Base-by-base conservation (phyloP, 2,888 invertebrate genomes). In the Pandemis heparana region DNA sequence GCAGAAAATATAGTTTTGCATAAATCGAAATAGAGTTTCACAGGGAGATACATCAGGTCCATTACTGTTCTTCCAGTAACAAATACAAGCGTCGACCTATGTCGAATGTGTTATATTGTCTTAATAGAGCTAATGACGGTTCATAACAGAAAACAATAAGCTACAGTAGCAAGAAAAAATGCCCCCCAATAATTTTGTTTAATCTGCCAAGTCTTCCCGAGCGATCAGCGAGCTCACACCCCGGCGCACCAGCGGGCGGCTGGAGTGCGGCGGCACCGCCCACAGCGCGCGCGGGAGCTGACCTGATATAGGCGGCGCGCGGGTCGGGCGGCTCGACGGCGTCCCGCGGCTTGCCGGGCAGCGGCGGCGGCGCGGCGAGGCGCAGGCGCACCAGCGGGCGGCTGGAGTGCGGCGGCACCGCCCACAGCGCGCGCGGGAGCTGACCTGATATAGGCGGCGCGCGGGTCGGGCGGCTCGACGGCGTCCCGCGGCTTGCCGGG, bases 261-360 rank as follows among this genome's bases (percentile, higher is more conserved):
- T 96, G 87, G 97, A 96, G 90, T 97, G 97, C 72, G 99, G 98
- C 81, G 98, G 97, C 86, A 99, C 97, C 88, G 97, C 96, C 99
- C 99, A 99, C 81, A 98, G 92, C 82, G 96, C 96, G 84, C 97
- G 97, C 23, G 23, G 23, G 23, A 4, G 12, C 39, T 2, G 14
- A 86, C 86, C 87, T 80, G 74, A 87, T 79, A 79, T 87, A 88
- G 6, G 95, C 85, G 95, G 95, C 80, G 97, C 92, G 79, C 96
- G 95, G 70, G 94, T 78, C 59, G 48, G 74, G 77, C 71, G 80
- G 23, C 3, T 32, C 23, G 23, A 32, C 2, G 23, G 23, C 79
- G 65, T 72, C 73, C 5, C 80, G 68, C 73, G 77, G 83, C 79
- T 88, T 90, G 79, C 92, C 95, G 9, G 97, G 96, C 66, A 95